Evolutionary conservation across 2,113 vertebrate species (phyloP).

Genomic region (Cinclus mexicanus): DNA sequence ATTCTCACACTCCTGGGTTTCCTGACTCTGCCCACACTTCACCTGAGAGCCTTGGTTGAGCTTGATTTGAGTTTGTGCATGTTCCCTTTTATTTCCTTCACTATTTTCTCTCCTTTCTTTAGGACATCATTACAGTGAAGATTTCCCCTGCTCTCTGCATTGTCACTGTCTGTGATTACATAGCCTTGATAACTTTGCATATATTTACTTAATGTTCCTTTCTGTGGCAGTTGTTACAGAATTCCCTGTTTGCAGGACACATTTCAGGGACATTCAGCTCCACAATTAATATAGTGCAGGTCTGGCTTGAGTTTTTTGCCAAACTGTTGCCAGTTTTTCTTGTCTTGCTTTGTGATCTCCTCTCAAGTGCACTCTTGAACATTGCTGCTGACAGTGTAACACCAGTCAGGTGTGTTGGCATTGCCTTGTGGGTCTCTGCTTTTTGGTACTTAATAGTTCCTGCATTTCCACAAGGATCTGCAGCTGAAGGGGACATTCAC

Average conservation of each 20-base stretch:
- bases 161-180: background rate
- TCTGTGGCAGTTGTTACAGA: background rate
- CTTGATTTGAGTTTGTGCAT: background rate
- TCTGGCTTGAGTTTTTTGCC: background rate
- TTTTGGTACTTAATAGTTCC: background rate
- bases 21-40: background rate
- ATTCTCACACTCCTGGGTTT: background rate
- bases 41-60: background rate
- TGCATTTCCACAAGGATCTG: background rate
- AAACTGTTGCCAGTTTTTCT: background rate
- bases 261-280: background rate
- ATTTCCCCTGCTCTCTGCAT: background rate
- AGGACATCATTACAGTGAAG: background rate
- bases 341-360: background rate
- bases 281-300: background rate
- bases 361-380: background rate
- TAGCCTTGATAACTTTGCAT: background rate
- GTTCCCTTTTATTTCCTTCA: background rate
- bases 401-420: fast-evolving
- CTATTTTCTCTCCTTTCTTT: background rate
- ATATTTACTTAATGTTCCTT: background rate
- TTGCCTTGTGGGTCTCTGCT: background rate
- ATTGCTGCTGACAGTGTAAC: background rate
- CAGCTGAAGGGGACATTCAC: background rate
- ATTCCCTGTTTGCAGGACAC: background rate